phyloP scores from a whole-genome alignment of 2,797 vertebrate genomes.

The Mycteria americana region DNA sequence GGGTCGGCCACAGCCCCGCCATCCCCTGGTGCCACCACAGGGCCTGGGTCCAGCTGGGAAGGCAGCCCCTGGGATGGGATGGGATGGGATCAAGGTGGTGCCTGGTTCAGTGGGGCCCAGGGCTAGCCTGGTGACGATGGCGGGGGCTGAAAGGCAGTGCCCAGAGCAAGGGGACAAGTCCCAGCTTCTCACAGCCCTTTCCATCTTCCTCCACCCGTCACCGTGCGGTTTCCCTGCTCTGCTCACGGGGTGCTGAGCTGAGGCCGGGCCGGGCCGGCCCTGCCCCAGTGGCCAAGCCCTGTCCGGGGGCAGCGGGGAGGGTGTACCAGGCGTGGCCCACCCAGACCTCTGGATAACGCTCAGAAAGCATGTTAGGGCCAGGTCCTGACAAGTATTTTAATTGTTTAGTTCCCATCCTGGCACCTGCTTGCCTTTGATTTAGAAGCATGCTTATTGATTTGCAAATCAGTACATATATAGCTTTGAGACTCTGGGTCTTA shows the following conservation, averaged over 20 bases:
- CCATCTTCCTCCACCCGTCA: not conserved
- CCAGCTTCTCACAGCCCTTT: not conserved
- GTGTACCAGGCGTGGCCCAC: not conserved
- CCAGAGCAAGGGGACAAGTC: not conserved
- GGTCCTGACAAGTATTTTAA: not conserved
- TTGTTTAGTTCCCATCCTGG: not conserved
- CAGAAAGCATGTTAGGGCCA: accelerated
- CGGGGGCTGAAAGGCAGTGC: not conserved
- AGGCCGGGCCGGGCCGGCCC: not conserved
- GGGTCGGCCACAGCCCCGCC: not conserved
- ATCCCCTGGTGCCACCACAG: accelerated
- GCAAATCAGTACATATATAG: not conserved
- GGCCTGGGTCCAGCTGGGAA: too few species aligned
- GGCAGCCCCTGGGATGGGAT: too few species aligned
- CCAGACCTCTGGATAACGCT: not conserved
- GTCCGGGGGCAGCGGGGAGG: not conserved
- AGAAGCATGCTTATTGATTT: not conserved
- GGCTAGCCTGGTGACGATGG: not conserved
- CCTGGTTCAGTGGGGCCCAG: not conserved
- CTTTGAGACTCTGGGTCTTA: not conserved
- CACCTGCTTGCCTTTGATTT: not conserved
- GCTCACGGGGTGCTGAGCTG: accelerated
- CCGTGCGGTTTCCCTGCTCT: not conserved
- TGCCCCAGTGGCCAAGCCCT: not conserved
- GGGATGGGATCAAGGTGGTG: accelerated